A percentile compares a stretch with the other conserved stretches of the same genome.
Conservation (phyloP, 2,888 invertebrate genomes). For the Xestoiulus laeticollis region DNA sequence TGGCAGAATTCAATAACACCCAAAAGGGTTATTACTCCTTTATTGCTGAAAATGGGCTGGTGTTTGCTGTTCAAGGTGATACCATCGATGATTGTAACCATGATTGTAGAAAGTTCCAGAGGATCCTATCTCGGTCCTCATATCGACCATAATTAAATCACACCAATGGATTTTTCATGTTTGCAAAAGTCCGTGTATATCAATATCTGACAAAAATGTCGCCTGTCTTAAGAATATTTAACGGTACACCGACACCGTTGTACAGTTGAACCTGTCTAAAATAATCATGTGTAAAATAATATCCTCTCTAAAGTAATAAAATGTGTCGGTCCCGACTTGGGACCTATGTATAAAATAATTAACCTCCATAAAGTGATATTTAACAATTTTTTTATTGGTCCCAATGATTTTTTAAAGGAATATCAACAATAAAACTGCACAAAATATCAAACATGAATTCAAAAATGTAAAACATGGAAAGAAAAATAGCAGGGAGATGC, state of each 20-base stretch:
- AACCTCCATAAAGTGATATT: too few relatives aligned
- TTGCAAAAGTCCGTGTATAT: not conserved
- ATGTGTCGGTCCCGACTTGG: too few relatives aligned
- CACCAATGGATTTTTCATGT: not conserved
- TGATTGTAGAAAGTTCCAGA: not conserved
- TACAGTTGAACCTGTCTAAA: too few relatives aligned
- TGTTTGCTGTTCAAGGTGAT: not conserved
- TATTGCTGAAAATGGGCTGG: not conserved
- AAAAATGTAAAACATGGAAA: too few relatives aligned
- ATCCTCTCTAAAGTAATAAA: too few relatives aligned
- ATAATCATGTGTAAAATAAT: too few relatives aligned
- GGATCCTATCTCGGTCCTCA: not conserved
- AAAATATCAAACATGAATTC: too few relatives aligned
- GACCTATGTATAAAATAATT: too few relatives aligned
- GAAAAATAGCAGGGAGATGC: too few relatives aligned
- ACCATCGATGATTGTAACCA: not conserved
- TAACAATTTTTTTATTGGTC: too few relatives aligned
- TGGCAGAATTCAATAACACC: not conserved
- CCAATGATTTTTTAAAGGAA: too few relatives aligned
- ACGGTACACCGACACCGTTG: not conserved
- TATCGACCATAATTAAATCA: not conserved
- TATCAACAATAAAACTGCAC: too few relatives aligned
- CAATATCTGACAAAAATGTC: not conserved
- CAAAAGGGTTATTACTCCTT: slow-evolving; percentile 26
- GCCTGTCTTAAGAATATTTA: not conserved